These are phyloP conservation scores for Protobothrops flavoviridis DNA, from an alignment of 2,113 vertebrate species.

Conservation along the genomic window DNA sequence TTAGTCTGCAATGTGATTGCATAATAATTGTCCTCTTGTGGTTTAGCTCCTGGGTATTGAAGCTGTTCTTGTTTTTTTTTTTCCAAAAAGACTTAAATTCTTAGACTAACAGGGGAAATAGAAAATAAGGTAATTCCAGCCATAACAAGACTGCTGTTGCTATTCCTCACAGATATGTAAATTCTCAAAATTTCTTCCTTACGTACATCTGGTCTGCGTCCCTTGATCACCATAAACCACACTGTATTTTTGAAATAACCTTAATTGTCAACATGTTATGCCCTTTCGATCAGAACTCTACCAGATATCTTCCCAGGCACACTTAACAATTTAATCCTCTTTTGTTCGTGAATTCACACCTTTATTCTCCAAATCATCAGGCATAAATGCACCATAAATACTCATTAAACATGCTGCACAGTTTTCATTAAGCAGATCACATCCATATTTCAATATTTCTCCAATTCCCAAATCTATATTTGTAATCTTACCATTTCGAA, in stretches of 20 bases:
- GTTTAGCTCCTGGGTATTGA: neutral
- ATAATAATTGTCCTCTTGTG: neutral
- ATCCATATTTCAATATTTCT: neutral
- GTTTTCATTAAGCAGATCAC: neutral
- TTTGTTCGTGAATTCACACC: neutral
- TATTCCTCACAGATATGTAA: neutral
- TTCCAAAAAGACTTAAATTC: neutral
- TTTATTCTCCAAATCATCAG: neutral
- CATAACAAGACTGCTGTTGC: neutral
- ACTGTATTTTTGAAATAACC: neutral
- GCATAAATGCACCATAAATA: neutral
- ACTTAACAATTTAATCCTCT: neutral
- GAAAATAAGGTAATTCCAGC: neutral
- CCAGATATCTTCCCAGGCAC: neutral
- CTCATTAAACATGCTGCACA: neutral
- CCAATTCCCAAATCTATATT: neutral
- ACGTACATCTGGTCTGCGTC: neutral
- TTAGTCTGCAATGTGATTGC: neutral
- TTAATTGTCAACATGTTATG: neutral
- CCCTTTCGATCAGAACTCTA: neutral
- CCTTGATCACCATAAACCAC: neutral
- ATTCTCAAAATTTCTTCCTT: neutral
- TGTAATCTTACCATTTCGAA: neutral
- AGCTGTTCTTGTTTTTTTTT: neutral
- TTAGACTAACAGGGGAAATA: neutral